A percentile compares a stretch with the other conserved stretches of the same genome.
These are phyloP conservation scores for Nasonia longicornis DNA, from an alignment of 1,140 invertebrate genomes.

Conservation along the genomic window DNA sequence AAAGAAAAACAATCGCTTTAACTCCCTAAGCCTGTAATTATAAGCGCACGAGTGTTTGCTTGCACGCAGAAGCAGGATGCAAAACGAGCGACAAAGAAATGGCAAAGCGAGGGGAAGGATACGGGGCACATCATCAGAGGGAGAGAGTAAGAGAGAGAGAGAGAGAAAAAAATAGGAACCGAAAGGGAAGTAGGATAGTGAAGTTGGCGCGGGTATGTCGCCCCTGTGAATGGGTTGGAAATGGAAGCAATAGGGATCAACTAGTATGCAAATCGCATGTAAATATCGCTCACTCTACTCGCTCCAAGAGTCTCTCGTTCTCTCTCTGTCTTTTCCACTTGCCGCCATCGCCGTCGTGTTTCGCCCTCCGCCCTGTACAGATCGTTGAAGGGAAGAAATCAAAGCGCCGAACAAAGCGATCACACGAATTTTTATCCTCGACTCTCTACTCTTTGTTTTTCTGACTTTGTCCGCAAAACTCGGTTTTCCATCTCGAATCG, in stretches of 20 bases:
- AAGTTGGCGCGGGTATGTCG: constrained; percentile 61
- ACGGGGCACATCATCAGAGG: constrained; percentile 29
- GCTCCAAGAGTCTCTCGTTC: constrained; percentile 52
- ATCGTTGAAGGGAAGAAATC: constrained; percentile 64
- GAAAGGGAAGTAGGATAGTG: constrained; percentile 57
- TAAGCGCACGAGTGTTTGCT: constrained; percentile 21
- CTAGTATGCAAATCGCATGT: constrained; percentile 71
- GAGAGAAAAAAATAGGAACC: constrained; percentile 30
- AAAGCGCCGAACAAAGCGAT: constrained; percentile 66
- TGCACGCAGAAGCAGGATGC: neutral
- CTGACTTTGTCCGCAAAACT: neutral
- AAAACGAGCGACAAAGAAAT: constrained; percentile 31
- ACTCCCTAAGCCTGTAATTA: constrained; percentile 27
- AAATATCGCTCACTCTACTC: constrained; percentile 67
- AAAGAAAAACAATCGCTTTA: constrained; percentile 3
- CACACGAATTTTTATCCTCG: constrained; percentile 33
- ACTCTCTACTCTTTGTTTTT: neutral
- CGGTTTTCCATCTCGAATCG: neutral
- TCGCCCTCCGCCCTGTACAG: constrained; percentile 43
- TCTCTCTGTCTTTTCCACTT: constrained; percentile 47
- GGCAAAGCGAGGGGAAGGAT: constrained; percentile 4
- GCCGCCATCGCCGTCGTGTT: constrained; percentile 9
- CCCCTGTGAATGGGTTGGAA: constrained; percentile 62
- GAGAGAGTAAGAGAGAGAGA: constrained; percentile 42
- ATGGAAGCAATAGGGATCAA: constrained; percentile 72